Evolutionary conservation across 2,888 invertebrate genomes (phyloP).

Genomic region (Caradrina kadenii): DNA sequence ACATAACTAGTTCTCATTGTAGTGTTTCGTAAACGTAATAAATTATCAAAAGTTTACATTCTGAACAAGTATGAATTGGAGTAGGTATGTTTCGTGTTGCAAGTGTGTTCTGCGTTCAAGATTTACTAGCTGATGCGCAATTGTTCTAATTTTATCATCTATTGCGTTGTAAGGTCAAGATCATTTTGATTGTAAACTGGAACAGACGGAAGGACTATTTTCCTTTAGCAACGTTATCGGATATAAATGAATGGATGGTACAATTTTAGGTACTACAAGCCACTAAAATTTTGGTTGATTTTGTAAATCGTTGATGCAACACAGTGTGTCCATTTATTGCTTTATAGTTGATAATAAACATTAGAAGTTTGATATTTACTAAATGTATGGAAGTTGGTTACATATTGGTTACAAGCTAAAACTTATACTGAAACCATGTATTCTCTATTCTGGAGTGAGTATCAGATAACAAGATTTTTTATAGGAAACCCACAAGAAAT

Average conservation of each 20-base stretch:
- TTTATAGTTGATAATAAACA: too few species aligned
- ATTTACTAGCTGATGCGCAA: constrained; percentile 30
- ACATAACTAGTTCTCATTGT: constrained; percentile 22
- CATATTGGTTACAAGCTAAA: too few species aligned
- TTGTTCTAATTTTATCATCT: constrained; percentile 35
- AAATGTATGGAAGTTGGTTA: too few species aligned
- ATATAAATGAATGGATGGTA: neutral
- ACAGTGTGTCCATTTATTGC: too few species aligned
- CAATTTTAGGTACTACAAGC: neutral
- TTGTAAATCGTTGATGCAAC: too few species aligned
- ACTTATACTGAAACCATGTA: too few species aligned
- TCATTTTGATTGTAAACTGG: constrained; percentile 7
- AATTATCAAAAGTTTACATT: constrained; percentile 45
- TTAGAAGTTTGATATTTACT: too few species aligned
- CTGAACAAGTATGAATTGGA: constrained; percentile 1
- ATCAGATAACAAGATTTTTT: too few species aligned
- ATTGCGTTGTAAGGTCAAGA: constrained; percentile 2
- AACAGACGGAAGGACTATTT: constrained; percentile 16
- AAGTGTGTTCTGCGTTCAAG: neutral
- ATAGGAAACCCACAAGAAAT: too few species aligned
- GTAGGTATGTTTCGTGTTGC: constrained; percentile 5
- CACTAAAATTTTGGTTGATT: too few species aligned
- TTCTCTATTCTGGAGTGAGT: too few species aligned
- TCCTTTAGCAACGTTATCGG: neutral
- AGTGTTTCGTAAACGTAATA: constrained; percentile 28